Base-by-base conservation (phyloP, 2,888 invertebrate species). In the Eustalomyia histrio region DNA sequence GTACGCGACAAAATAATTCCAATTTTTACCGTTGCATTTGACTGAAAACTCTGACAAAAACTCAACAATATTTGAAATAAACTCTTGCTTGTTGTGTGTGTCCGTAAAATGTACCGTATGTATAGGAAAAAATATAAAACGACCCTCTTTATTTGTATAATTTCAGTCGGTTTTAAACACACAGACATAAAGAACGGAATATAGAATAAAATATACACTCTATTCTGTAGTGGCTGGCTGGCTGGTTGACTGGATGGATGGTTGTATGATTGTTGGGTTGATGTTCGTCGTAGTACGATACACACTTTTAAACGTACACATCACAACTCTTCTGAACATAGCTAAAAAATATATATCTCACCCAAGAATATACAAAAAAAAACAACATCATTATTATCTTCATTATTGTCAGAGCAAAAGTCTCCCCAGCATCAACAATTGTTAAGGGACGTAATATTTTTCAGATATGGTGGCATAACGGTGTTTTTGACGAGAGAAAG, bases 11-110 rank as follows among this genome's bases (percentile, higher is more conserved):
- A 76, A 79, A 85, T 84, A 83, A 84, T 81, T 81, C 78, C 74
- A 78, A 78, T 71, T 87, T 87, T 86, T 87, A 88, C 85, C 83
- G 84, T 85, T 84, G 85, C 82, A 82, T 83, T 83, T 85, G 71
- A 79, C 75, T 80, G 76, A 80, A 80, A 65, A 67, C 76, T 80
- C 80, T 76, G 80, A 80, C 71, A 72, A 67, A 65, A 72, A 76
- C 80, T 68, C 67, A 81, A 74, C 55, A 58, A 65, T 53, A 65
- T 64, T 75, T 79, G 53, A 75, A 75, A 74, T 69, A 79, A 79
- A 82, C 79, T 82, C 79, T 82, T 73, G 72, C 63, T 76, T 43
- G 21, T 39, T 60, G n/a, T 63, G n/a, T 63, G 43, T 50, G 57
- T 58, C 61, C 74, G 76, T 76, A 72, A 72, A n/a, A 68, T 39